These are phyloP conservation scores for Potamilus streckersoni DNA, from an alignment of 1,140 invertebrate genomes.

Conservation along the genomic window DNA sequence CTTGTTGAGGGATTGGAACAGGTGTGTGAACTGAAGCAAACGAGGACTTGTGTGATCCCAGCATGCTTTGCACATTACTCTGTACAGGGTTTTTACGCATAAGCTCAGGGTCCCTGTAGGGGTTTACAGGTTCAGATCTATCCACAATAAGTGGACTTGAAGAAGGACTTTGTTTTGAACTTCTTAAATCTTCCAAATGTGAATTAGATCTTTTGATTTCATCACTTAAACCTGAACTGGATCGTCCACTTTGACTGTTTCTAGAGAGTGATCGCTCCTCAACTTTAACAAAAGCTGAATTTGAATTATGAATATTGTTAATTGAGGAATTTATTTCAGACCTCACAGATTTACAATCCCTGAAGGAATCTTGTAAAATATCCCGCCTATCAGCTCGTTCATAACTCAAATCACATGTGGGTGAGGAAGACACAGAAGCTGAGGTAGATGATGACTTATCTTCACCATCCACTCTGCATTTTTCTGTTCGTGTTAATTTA, in stretches of 20 bases:
- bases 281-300: constrained; percentile 7
- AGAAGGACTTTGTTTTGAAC: constrained; percentile 55
- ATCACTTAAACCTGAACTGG: constrained; percentile 40
- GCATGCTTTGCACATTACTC: constrained; percentile 54
- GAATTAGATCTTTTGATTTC: constrained; percentile 52
- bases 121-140: constrained; percentile 56
- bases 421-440: constrained; percentile 28
- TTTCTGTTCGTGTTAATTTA: constrained; percentile 50
- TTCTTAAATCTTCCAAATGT: constrained; percentile 53
- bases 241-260: constrained; percentile 49
- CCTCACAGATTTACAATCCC: constrained; percentile 15
- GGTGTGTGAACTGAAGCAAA: constrained; percentile 43
- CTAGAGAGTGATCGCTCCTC: constrained; percentile 18
- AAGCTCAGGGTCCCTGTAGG: constrained; percentile 65
- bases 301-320: constrained; percentile 12
- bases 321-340: background rate
- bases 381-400: constrained; percentile 5
- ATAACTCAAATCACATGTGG: constrained; percentile 18
- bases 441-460: constrained; percentile 31
- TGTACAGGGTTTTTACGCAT: constrained; percentile 65
- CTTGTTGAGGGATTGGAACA: constrained; percentile 34
- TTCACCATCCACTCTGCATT: constrained; percentile 38
- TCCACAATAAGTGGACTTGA: constrained; percentile 64
- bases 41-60: constrained; percentile 32
- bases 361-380: constrained; percentile 4